phyloP scores from a whole-genome alignment of 2,797 vertebrate genomes.

The Monodelphis domestica region DNA sequence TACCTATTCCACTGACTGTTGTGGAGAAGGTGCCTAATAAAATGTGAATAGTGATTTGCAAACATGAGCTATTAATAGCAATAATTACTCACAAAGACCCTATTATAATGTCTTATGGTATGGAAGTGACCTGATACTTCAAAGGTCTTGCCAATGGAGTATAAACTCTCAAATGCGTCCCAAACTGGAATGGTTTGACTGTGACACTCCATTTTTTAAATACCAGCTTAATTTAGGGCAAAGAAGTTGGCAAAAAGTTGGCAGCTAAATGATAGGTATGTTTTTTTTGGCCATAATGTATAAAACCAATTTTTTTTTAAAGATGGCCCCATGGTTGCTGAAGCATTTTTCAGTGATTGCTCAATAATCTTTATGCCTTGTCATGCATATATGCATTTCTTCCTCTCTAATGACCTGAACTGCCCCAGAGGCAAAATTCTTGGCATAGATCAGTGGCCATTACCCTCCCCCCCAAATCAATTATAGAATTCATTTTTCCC shows the following conservation, averaged over 20 bases:
- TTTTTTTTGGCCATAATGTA: background rate
- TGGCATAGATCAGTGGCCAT: background rate
- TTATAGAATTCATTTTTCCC: background rate
- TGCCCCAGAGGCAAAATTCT: background rate
- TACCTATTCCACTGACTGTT: background rate
- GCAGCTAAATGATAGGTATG: background rate
- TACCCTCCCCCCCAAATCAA: background rate
- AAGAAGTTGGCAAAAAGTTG: background rate
- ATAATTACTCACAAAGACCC: background rate
- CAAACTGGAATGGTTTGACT: background rate
- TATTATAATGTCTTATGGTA: background rate
- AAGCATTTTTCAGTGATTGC: background rate
- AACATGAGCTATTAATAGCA: background rate
- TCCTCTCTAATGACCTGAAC: background rate
- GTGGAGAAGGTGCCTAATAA: background rate
- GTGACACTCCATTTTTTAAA: background rate
- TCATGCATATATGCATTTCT: constrained; percentile 1
- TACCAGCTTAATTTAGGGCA: background rate
- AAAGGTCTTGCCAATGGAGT: background rate
- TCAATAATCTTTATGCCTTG: constrained; percentile 10
- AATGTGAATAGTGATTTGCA: background rate
- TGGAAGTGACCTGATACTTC: background rate
- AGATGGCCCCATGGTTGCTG: background rate
- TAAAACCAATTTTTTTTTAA: background rate
- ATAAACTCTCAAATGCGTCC: background rate